Evolutionary conservation across 2,113 vertebrate species (phyloP).

Genomic region (Seriola rivoliana): DNA sequence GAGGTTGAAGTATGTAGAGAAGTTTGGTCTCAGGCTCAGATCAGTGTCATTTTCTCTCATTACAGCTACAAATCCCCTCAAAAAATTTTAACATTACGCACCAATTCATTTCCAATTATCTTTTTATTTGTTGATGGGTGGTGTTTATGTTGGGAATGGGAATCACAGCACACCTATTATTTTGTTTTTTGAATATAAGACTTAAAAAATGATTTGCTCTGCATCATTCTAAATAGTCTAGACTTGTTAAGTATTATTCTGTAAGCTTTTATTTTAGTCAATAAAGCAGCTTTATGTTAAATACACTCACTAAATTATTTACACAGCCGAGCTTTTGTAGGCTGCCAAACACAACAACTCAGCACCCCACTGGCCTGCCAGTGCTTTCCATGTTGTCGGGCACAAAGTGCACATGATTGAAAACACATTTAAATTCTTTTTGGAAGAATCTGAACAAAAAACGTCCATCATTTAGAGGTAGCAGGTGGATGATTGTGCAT

Average conservation of each 20-base stretch:
- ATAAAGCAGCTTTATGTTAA: conserved; percentile 1
- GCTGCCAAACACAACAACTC: conserved; percentile 45
- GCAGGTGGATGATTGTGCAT: conserved; percentile 86
- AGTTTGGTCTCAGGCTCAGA: not conserved
- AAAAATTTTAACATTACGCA: not conserved
- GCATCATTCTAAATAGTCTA: not conserved
- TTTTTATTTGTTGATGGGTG: not conserved
- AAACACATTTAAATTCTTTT: conserved; percentile 78
- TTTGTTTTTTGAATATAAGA: not conserved
- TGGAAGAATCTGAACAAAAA: conserved; percentile 55
- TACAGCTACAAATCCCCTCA: not conserved
- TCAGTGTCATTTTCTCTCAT: not conserved
- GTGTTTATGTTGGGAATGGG: not conserved
- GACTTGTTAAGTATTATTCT: not conserved
- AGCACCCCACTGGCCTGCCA: conserved; percentile 21
- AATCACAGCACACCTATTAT: not conserved
- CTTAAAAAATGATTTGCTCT: not conserved
- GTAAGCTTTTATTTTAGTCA: not conserved
- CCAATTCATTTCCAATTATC: not conserved
- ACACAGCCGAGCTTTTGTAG: not conserved
- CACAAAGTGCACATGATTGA: conserved; percentile 69
- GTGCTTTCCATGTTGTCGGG: conserved; percentile 42
- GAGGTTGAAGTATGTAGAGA: not conserved
- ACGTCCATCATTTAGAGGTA: conserved; percentile 70
- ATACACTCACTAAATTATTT: not conserved